Evolutionary conservation across 2,113 vertebrate species (phyloP).

Genomic region (Tauraco erythrolophus): DNA sequence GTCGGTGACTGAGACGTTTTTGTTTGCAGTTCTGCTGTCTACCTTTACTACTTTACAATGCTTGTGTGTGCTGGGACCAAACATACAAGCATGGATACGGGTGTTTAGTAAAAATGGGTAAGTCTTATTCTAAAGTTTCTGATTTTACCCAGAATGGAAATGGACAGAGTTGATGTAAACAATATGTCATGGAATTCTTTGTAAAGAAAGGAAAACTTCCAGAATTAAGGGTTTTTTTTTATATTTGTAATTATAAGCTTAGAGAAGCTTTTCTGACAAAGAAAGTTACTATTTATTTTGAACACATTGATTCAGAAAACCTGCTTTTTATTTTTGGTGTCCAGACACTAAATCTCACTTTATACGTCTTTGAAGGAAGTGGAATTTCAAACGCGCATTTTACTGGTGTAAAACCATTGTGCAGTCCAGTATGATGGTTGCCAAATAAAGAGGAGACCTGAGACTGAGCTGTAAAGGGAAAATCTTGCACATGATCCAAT

Average conservation of each 20-base stretch:
- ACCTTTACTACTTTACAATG: slow-evolving; percentile 92
- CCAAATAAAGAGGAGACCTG: neutral
- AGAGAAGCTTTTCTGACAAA: neutral
- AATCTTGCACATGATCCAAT: neutral
- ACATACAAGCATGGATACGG: slow-evolving; percentile 91
- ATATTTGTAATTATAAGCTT: neutral
- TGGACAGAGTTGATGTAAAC: neutral
- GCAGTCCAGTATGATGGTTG: neutral
- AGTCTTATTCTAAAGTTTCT: slow-evolving; percentile 22
- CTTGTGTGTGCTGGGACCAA: slow-evolving; percentile 93
- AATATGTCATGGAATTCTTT: neutral
- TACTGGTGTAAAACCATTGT: neutral
- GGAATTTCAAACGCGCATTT: neutral
- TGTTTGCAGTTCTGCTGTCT: slow-evolving; percentile 89
- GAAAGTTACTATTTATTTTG: neutral
- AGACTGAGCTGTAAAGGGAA: neutral
- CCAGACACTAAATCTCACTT: neutral
- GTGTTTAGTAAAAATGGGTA: slow-evolving; percentile 97
- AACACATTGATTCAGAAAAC: neutral
- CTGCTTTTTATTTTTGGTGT: neutral
- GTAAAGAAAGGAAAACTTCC: neutral
- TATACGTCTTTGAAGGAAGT: neutral
- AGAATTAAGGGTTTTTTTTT: neutral
- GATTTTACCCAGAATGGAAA: neutral
- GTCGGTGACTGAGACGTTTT: slow-evolving; percentile 91